Evolutionary conservation across 1,140 invertebrate species (phyloP), one percentile per base, ranked within the genome.

Genomic region (Micrasema minimum): DNA sequence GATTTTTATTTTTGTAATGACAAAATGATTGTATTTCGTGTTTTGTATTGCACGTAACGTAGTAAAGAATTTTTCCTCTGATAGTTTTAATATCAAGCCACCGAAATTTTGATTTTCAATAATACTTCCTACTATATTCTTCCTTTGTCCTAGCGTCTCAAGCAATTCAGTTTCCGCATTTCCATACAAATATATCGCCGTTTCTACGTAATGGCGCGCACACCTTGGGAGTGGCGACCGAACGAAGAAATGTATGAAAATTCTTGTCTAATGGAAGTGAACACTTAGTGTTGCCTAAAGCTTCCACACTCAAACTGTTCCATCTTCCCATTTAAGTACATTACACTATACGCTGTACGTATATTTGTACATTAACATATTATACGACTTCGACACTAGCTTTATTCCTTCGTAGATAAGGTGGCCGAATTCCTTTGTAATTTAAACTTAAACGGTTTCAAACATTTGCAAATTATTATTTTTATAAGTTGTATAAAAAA

Each of bases 251-350:
- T 75, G 69, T 75, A 75, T 75, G 73, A 75, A 75, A 75, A 75
- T 72, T 75, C 73, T 71, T 69, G 65, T 75, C 69, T 75, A 75
- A 75, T 75, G 73, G 73, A 75, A 72, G 59, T 50, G 69, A 75
- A 75, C 73, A 75, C 73, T 71, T 75, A 75, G 68, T 66, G 53
- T 20, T 50, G 53, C 65, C 65, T 46, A 62, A 37, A 48, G 64
- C 62, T 71, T 67, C 65, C 68, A 38, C 38, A 48, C 69, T 71
- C 69, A 53, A 72, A 75, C 69, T 53, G 69, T 69, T 75, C 71
- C 57, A 50, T 45, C 35, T 61, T 26, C 53, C 70, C 41, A 69
- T 71, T 66, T 67, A 57, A 38, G 68, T 64, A 31, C 26, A 31
- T 45, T 70, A 64, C 43, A 31, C 26, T 31, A 31, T 31, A 31